Evolutionary conservation across 2,888 invertebrate genomes (phyloP).

Genomic region (Malthinus seriepunctatus): DNA sequence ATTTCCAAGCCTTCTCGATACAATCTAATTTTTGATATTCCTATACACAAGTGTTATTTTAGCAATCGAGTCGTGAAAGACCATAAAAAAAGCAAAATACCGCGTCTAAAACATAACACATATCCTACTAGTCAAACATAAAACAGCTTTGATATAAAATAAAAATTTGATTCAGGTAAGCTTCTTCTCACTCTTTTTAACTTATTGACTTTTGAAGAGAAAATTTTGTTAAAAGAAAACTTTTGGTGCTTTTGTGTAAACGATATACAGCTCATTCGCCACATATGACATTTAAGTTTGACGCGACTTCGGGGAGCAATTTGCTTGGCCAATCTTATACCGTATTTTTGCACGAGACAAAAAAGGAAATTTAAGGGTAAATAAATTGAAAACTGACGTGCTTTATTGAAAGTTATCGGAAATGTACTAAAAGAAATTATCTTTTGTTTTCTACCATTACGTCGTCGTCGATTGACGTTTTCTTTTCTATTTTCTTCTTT

Average conservation of each 20-base stretch:
- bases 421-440: conserved; percentile 17
- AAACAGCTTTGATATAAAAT: conserved; percentile 21
- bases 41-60: conserved; percentile 35
- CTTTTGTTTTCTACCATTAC: too few relatives aligned
- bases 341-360: conserved; percentile 41
- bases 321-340: conserved; percentile 52
- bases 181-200: conserved; percentile 1
- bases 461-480: too few relatives aligned
- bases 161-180: conserved; percentile 9
- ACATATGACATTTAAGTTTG: conserved; percentile 52
- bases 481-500: too few relatives aligned
- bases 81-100: conserved; percentile 47
- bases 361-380: conserved; percentile 48
- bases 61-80: conserved; percentile 45
- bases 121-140: conserved; percentile 35
- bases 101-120: conserved; percentile 40
- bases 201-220: not conserved
- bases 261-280: conserved; percentile 19
- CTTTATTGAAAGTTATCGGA: conserved; percentile 40
- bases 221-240: conserved; percentile 3
- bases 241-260: conserved; percentile 9
- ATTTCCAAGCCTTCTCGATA: too few relatives aligned
- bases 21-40: too few relatives aligned
- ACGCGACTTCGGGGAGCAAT: conserved; percentile 52
- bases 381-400: conserved; percentile 50